Base-by-base conservation (phyloP, 2,113 vertebrate genomes). In the Arenaria interpres region DNA sequence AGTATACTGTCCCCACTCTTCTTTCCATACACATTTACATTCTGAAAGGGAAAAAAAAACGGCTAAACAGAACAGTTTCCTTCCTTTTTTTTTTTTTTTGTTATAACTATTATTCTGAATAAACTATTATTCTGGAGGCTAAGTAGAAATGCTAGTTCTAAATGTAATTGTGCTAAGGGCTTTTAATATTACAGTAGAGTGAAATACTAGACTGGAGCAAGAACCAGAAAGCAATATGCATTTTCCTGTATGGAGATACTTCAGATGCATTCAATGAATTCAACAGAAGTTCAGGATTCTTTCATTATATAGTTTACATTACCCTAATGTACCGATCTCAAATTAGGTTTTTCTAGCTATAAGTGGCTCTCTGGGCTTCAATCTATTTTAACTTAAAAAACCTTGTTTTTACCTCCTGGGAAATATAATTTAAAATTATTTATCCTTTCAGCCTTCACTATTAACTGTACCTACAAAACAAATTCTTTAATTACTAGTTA, bases 11-110 rank as follows among this genome's bases (percentile, higher is more conserved):
- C 8, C 14, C 1, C 7, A 2, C 4, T 86, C 6, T 22, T 51
- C 11, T 84, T 48, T 48, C 23, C 21, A 48, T 39, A 3, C 3
- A 35, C 4, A 39, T 37, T 51, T 91, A 81, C 20, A 18, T 33
- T 85, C 62, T 41, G 6, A 64, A 73, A 78, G 32, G 3, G 1
- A 17, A 64, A 79, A 16, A 33, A 8, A 3, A 0, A n/a, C 0
- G 28, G 25, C 9, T 16, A 71, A 45, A 19, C 27, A 80, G 73
- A n/a, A n/a, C n/a, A n/a, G n/a, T 56, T 85, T 33, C 12, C 27
- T 72, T 39, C 3, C 15, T 48, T 48, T 48, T 48, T 21, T 48
- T 21, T 48, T 3, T 60, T 72, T 90, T 20, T 33, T 50, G 8
- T 54, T 59, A 9, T 56, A 45, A 9, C 0, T 50, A 13, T 45